Base-by-base conservation (phyloP, 1,140 invertebrate species). In the Tribolium castaneum region DNA sequence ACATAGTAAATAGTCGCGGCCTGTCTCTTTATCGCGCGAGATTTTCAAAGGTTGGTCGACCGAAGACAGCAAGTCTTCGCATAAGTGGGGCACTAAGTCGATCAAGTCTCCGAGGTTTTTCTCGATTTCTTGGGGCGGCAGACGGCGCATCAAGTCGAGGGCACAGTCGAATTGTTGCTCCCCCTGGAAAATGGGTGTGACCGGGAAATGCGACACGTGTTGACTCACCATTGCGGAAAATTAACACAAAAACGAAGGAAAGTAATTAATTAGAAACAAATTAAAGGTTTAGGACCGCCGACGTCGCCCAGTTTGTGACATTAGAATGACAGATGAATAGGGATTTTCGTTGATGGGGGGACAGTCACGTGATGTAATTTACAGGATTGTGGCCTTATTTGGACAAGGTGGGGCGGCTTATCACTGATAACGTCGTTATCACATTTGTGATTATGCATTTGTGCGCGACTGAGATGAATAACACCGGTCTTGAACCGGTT, bases 41-140 rank as follows among this genome's bases (percentile, higher is more conserved):
- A 99, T 97, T 91, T 99, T 99, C 62, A 99, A 88, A 7, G 98
- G 98, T 87, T 99, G 98, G 88, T 99, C 98, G 19, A 99, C 98
- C 1, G 98, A 98, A 7, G 97, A 98, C 4, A 99, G 88, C 75
- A 99, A 89, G 88, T 99, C 97, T 88, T 99, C 98, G 87, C 98
- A 99, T 45, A 99, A 90, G 87, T 92, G 92, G 50, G 98, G 98
- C 74, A 98, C 97, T 85, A 99, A 89, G 88, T 99, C 97, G 83
- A 99, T 99, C 81, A 99, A 90, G 91, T 99, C 97, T 87, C 95
- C 96, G 54, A 99, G 89, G 89, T 99, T 99, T 87, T 99, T 98
- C 86, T 99, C 98, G 84, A 99, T 99, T 88, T 99, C 96, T 88
- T 99, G 98, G 79, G 99, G 99, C 80, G 99, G 99, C 84, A 99